A percentile compares a stretch with the other conserved stretches of the same genome.
phyloP scores from a whole-genome alignment of 2,113 vertebrate species.

The Alligator mississippiensis region DNA sequence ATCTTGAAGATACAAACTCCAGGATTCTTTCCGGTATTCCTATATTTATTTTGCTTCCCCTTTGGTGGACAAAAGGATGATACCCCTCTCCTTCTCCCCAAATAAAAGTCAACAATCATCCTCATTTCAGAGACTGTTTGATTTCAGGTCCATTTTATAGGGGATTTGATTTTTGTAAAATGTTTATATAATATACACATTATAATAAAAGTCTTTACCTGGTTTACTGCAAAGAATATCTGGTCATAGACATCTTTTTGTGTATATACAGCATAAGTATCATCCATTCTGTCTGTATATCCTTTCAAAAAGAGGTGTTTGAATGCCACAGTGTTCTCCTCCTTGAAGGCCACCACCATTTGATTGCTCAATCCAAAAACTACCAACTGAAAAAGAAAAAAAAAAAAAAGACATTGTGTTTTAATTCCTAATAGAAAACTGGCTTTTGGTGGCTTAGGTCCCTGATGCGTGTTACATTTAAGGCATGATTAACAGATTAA shows the following conservation, averaged over 20 bases:
- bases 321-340: constrained; percentile 91
- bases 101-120: neutral
- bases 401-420: neutral
- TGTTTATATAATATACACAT: neutral
- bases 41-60: neutral
- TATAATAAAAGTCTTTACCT: constrained; percentile 73
- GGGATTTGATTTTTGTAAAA: neutral
- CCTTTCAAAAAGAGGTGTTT: constrained; percentile 94
- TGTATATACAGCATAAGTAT: constrained; percentile 88
- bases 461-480: too few relatives aligned
- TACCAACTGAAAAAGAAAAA: constrained; percentile 84
- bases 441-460: neutral
- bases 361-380: constrained; percentile 95
- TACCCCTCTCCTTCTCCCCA: neutral
- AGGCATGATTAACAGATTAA: neutral
- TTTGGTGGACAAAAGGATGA: neutral
- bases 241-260: constrained; percentile 88
- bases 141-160: neutral
- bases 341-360: constrained; percentile 96
- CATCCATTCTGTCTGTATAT: constrained; percentile 82
- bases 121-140: neutral
- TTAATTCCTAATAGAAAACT: constrained; percentile 4
- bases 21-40: too few relatives aligned
- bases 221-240: constrained; percentile 85
- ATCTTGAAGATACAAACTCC: too few relatives aligned